Base-by-base conservation (phyloP, 2,113 vertebrate species). In the Tachysurus vachellii region DNA sequence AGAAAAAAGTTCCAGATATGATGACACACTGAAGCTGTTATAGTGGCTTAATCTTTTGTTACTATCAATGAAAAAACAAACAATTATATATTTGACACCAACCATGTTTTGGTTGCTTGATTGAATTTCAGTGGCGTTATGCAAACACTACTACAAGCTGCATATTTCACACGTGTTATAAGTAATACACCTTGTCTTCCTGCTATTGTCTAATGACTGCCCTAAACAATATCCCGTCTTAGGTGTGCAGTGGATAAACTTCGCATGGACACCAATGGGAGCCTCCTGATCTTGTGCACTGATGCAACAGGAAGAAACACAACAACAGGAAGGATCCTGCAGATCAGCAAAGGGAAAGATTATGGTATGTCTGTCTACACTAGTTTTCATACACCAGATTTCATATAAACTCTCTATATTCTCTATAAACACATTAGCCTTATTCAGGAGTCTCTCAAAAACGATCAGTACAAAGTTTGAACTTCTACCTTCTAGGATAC, bases 211-310 rank as follows among this genome's bases (percentile, higher is more conserved):
- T 85, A 73, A 85, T 59, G 10, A 11, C 26, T 70, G 36, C 26
- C 10, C 54, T 61, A 7, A 83, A 66, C 50, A 8, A 66, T 83
- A 84, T 21, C 91, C 1, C 92, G 88, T 42, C 82, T 56, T 91
- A 99, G 98, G 91, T 99, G 98, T 91, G 97, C 97, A 44, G 96
- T 99, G 91, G 98, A 99, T 92, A 96, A 94, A 53, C 95, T 96
- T 82, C 96, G 94, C 88, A 93, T 93, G 26, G 96, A 98, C 84
- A 88, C 91, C 88, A 99, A 97, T 87, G 95, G 95, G 86, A 99
- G 97, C 89, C 95, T 99, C 89, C 95, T 97, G 71, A 97, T 99
- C 91, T 94, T 99, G 88, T 99, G 98, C 92, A 98, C 97, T 83
- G 98, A 99, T 88, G 96, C 96, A 84, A 97, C 95, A 89, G 96